A percentile compares a stretch with the other conserved stretches of the same genome.
phyloP scores from a whole-genome alignment of 1,140 invertebrate genomes.

The Leucophenga varia region DNA sequence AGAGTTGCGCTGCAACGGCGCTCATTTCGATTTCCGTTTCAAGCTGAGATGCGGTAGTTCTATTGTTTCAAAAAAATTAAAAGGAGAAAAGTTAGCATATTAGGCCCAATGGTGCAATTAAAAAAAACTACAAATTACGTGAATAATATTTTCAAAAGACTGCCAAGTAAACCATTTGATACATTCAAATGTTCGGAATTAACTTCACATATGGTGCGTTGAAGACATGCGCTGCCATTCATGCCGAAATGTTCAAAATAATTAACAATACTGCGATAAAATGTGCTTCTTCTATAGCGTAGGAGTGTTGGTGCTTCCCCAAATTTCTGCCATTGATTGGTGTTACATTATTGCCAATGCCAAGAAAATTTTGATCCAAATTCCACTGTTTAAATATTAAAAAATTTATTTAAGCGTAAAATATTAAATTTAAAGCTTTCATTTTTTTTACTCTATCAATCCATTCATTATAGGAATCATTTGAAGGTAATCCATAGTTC shows the following conservation, averaged over 20 bases:
- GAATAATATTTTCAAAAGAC: slow-evolving; percentile 59
- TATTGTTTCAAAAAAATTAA: slow-evolving; percentile 12
- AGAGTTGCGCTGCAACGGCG: background rate
- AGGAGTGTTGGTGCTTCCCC: too few species aligned
- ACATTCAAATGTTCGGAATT: slow-evolving; percentile 50
- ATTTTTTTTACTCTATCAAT: slow-evolving; percentile 36
- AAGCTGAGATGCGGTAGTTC: slow-evolving; percentile 15
- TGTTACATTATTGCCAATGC: slow-evolving; percentile 40
- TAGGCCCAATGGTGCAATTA: background rate
- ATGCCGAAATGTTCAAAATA: slow-evolving; percentile 55
- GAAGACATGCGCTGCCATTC: slow-evolving; percentile 58
- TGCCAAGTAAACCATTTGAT: slow-evolving; percentile 58
- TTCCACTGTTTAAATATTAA: slow-evolving; percentile 34
- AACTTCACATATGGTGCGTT: slow-evolving; percentile 59
- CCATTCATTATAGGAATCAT: slow-evolving; percentile 40
- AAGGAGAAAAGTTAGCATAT: background rate
- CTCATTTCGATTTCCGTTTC: background rate
- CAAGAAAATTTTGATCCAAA: slow-evolving; percentile 30
- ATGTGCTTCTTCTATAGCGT: slow-evolving; percentile 29
- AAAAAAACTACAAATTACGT: slow-evolving; percentile 56
- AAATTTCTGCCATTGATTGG: slow-evolving; percentile 32
- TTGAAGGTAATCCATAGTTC: slow-evolving; percentile 62
- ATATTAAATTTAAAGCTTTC: background rate
- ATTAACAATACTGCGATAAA: slow-evolving; percentile 40
- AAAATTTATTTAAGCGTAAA: background rate